Evolutionary conservation across 2,797 vertebrate genomes (phyloP).

Genomic region (Amblyraja radiata): DNA sequence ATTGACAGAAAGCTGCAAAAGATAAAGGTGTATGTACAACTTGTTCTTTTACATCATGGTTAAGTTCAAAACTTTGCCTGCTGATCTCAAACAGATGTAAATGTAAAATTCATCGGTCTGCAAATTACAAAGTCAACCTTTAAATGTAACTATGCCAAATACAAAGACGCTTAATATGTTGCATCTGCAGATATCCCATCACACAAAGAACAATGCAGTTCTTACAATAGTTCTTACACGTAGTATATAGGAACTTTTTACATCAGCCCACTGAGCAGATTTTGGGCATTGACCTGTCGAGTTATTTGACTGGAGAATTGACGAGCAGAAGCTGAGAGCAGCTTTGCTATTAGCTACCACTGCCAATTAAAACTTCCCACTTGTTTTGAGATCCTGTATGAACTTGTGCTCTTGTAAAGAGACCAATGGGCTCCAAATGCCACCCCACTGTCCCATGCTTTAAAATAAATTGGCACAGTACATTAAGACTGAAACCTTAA

Average conservation of each 20-base stretch:
- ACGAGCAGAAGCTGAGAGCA: neutral
- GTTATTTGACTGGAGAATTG: neutral
- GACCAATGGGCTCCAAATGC: neutral
- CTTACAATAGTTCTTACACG: conserved; percentile 28
- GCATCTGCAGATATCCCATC: conserved; percentile 9
- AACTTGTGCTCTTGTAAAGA: neutral
- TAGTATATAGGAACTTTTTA: conserved; percentile 11
- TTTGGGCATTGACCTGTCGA: neutral
- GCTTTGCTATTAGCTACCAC: neutral
- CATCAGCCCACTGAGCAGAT: conserved; percentile 36
- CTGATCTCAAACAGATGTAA: conserved; percentile 37
- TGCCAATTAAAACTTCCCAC: neutral
- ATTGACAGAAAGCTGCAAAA: conserved; percentile 73
- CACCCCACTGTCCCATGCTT: too few species aligned
- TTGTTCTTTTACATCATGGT: conserved; percentile 37
- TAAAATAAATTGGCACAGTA: conserved; percentile 3
- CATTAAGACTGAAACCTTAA: neutral
- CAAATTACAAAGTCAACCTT: conserved; percentile 33
- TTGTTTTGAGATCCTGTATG: conserved; percentile 1
- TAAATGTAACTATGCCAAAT: conserved; percentile 9
- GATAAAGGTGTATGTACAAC: conserved; percentile 35
- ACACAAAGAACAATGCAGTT: conserved; percentile 32
- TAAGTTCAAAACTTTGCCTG: conserved; percentile 34
- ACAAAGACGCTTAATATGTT: conserved; percentile 7
- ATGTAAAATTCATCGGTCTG: conserved; percentile 35